These are phyloP conservation scores for Rhinolophus ferrumequinum DNA, from an alignment of 2,113 vertebrate species.

Conservation along the genomic window DNA sequence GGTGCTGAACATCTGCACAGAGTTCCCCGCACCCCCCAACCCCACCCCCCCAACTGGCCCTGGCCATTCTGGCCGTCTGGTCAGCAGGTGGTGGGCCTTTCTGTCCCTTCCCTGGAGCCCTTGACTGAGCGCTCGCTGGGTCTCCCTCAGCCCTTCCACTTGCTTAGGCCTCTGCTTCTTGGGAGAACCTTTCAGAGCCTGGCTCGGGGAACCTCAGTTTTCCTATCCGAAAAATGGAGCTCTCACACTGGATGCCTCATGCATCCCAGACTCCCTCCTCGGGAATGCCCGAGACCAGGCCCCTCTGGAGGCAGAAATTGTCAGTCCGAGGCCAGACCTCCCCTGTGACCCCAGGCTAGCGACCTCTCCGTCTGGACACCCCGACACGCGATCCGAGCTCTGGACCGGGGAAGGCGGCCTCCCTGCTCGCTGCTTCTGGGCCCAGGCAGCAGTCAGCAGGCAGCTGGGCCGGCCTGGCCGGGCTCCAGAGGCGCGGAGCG, in stretches of 20 bases:
- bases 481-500: conserved; percentile 83
- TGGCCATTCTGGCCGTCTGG: background rate
- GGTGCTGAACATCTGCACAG: conserved; percentile 48
- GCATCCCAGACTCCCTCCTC: rapidly evolving
- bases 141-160: background rate
- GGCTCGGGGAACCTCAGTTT: background rate
- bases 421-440: conserved; percentile 29
- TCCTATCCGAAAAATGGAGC: background rate
- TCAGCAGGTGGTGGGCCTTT: background rate
- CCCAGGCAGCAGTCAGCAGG: conserved; percentile 73
- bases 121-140: rapidly evolving
- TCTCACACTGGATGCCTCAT: rapidly evolving
- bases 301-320: background rate
- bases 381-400: background rate
- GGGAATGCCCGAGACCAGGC: background rate
- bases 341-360: background rate
- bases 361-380: background rate
- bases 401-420: conserved; percentile 45
- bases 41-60: background rate
- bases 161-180: background rate
- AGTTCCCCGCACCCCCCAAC: background rate
- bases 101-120: background rate
- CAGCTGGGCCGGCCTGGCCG: conserved; percentile 84
- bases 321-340: rapidly evolving
- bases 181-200: background rate